Percentiles rank a stretch among this genome's conserved stretches.
phyloP scores from a whole-genome alignment of 64 coral and sea anemone species.

The Dendronephthya gigantea region DNA sequence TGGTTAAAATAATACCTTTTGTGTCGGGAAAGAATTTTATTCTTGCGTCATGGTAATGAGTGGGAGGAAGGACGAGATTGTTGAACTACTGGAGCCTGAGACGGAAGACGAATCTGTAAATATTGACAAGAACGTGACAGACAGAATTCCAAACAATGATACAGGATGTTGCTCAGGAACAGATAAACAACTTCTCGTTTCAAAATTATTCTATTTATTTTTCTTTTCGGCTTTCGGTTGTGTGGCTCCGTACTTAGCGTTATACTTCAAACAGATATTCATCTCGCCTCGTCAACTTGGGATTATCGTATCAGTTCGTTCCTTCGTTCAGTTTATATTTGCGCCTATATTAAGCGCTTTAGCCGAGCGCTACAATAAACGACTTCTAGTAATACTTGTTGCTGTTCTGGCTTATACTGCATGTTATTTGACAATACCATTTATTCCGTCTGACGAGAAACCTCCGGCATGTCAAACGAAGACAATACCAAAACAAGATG shows the following conservation, averaged over 20 bases:
- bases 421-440: constrained; percentile 54
- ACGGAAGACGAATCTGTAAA: neutral
- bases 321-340: constrained; percentile 84
- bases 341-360: constrained; percentile 84
- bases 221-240: constrained; percentile 96
- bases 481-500: neutral
- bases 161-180: constrained; percentile 55
- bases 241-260: constrained; percentile 72
- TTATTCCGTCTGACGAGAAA: constrained; percentile 70
- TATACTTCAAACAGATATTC: constrained; percentile 98
- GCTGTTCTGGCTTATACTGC: constrained; percentile 58
- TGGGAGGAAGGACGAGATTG: neutral
- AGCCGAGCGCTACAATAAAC: constrained; percentile 74
- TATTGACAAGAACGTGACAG: constrained; percentile 33
- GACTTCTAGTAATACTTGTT: constrained; percentile 73
- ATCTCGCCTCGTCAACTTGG: constrained; percentile 90
- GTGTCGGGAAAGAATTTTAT: neutral
- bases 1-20: neutral
- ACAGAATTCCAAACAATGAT: constrained; percentile 46
- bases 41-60: neutral
- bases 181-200: constrained; percentile 78
- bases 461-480: constrained; percentile 72
- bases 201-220: constrained; percentile 95
- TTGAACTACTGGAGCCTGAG: neutral
- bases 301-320: constrained; percentile 76